These are phyloP conservation scores for Noctua janthina DNA, from an alignment of 2,888 invertebrate genomes.

Conservation along the genomic window DNA sequence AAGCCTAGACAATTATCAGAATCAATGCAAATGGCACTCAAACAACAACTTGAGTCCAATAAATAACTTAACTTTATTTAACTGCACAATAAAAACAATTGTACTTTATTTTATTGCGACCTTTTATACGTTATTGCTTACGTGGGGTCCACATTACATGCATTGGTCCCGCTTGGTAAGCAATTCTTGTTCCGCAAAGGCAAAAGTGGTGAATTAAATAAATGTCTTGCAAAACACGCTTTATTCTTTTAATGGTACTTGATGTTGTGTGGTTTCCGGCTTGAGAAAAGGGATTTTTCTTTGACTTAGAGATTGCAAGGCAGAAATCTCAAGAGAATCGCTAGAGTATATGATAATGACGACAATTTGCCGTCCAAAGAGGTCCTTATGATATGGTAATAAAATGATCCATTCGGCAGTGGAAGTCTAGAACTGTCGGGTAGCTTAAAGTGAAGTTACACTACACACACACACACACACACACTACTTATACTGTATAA, in stretches of 20 bases:
- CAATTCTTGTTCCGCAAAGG: constrained; percentile 40
- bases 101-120: constrained; percentile 54
- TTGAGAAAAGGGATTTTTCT: background rate
- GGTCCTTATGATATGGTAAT: background rate
- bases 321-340: background rate
- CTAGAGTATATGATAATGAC: background rate
- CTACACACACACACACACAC: too few relatives aligned
- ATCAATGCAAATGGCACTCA: constrained; percentile 45
- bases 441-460: background rate
- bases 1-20: constrained; percentile 32
- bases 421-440: background rate
- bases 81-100: constrained; percentile 58
- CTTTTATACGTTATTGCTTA: constrained; percentile 56
- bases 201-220: constrained; percentile 48
- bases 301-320: background rate
- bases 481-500: too few relatives aligned
- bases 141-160: constrained; percentile 46
- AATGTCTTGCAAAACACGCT: constrained; percentile 35
- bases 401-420: background rate
- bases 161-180: constrained; percentile 47
- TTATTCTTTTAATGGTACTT: constrained; percentile 21
- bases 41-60: constrained; percentile 48
- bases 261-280: constrained; percentile 13
- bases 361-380: background rate
- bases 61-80: constrained; percentile 54